Conservation (phyloP, 2,113 vertebrate species). For the Sinocyclocheilus anshuiensis region DNA sequence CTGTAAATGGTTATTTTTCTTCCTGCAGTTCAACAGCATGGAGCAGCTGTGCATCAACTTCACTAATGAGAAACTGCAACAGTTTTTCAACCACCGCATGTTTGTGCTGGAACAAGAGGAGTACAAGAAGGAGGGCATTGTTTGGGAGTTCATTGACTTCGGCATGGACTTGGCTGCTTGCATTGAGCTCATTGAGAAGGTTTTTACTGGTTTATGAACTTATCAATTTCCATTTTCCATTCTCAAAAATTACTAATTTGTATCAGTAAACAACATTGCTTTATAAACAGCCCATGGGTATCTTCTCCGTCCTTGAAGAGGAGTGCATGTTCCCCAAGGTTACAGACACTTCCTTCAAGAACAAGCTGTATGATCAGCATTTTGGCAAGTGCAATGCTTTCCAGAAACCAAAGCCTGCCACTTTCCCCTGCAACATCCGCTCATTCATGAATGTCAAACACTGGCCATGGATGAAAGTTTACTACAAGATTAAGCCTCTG, state of each 20-base stretch:
- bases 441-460: slow-evolving; percentile 61
- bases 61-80: slow-evolving; percentile 86
- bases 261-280: no score
- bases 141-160: slow-evolving; percentile 90
- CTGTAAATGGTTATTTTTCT: background rate
- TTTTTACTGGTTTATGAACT: slow-evolving; percentile 45
- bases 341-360: slow-evolving; percentile 55
- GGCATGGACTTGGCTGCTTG: slow-evolving; percentile 89
- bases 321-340: slow-evolving; percentile 81
- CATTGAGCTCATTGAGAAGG: slow-evolving; percentile 90
- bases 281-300: slow-evolving; percentile 68
- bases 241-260: no score
- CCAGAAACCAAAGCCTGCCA: slow-evolving; percentile 54
- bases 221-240: background rate
- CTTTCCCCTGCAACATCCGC: slow-evolving; percentile 41
- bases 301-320: slow-evolving; percentile 76
- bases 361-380: slow-evolving; percentile 60
- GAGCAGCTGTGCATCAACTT: slow-evolving; percentile 90
- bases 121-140: slow-evolving; percentile 87
- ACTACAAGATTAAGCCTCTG: slow-evolving; percentile 59
- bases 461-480: slow-evolving; percentile 61
- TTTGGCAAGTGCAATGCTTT: slow-evolving; percentile 57
- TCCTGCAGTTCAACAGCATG: slow-evolving; percentile 82
- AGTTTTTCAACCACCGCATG: slow-evolving; percentile 86
- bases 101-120: slow-evolving; percentile 87